These are phyloP conservation scores for Priapulus caudatus DNA, from an alignment of 2,888 invertebrate species.

Conservation along the genomic window DNA sequence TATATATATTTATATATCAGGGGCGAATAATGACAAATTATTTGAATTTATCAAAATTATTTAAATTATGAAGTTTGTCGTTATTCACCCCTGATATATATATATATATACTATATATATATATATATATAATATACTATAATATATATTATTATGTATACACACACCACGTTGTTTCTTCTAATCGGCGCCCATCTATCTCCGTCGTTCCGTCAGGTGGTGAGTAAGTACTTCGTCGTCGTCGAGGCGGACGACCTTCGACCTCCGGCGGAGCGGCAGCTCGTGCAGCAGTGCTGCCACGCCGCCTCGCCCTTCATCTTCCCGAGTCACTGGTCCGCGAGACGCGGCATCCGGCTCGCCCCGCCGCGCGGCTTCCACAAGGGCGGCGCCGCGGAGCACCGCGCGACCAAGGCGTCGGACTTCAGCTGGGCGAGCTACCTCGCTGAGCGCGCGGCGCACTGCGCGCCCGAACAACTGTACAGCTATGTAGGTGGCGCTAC, in stretches of 20 bases:
- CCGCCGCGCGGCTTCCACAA: slow-evolving; percentile 13
- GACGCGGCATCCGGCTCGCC: slow-evolving; percentile 17
- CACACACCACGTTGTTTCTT: neutral
- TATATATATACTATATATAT: too few relatives aligned
- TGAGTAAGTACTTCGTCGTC: neutral
- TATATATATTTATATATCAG: slow-evolving; percentile 4
- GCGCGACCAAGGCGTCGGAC: neutral
- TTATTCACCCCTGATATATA: too few relatives aligned
- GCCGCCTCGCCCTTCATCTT: slow-evolving; percentile 51
- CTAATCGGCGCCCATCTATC: neutral
- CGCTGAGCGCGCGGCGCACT: neutral
- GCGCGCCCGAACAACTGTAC: neutral
- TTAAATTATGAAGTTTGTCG: too few relatives aligned
- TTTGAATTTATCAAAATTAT: too few relatives aligned
- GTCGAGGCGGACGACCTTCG: neutral
- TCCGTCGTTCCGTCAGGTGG: neutral
- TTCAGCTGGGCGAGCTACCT: neutral
- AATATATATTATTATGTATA: too few relatives aligned
- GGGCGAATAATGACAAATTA: too few relatives aligned
- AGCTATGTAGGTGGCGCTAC: too few relatives aligned
- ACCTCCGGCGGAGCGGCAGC: neutral
- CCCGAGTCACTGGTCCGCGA: slow-evolving; percentile 38
- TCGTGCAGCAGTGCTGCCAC: slow-evolving; percentile 44
- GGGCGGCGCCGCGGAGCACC: too few relatives aligned
- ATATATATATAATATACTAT: too few relatives aligned